These are phyloP conservation scores for Aphelinus atriplicis DNA, from an alignment of 1,140 invertebrate genomes.

Conservation along the genomic window DNA sequence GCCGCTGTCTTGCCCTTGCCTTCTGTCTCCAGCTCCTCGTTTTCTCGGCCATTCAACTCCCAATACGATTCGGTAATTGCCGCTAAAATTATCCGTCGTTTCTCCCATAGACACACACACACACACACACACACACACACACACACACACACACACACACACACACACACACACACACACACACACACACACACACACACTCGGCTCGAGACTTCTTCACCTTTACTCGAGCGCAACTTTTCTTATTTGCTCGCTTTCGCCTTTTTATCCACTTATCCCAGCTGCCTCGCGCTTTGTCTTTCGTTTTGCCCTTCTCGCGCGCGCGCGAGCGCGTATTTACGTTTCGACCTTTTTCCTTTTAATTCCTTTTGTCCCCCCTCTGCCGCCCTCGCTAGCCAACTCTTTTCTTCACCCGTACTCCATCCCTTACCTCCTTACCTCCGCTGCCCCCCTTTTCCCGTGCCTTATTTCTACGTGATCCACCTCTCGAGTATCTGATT, in stretches of 20 bases:
- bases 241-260: conserved; percentile 25
- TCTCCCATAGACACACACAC: no score
- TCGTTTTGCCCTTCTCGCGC: conserved; percentile 7
- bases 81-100: conserved; percentile 52
- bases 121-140: no score
- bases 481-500: no score
- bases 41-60: conserved; percentile 56
- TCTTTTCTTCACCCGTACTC: not conserved
- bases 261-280: conserved; percentile 23
- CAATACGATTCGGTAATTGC: conserved; percentile 58
- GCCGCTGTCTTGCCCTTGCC: no score
- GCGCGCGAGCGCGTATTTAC: not conserved
- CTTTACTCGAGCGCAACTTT: conserved; percentile 11
- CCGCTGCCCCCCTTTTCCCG: not conserved
- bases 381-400: not conserved
- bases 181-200: no score
- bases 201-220: no score
- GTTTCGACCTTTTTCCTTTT: conserved; percentile 26
- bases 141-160: no score
- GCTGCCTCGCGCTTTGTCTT: conserved; percentile 2
- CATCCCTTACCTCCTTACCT: not conserved
- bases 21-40: no score
- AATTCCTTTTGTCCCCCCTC: not conserved
- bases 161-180: no score
- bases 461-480: no score